Evolutionary conservation across 1,140 invertebrate genomes (phyloP).

Genomic region (Pomacea maculata): DNA sequence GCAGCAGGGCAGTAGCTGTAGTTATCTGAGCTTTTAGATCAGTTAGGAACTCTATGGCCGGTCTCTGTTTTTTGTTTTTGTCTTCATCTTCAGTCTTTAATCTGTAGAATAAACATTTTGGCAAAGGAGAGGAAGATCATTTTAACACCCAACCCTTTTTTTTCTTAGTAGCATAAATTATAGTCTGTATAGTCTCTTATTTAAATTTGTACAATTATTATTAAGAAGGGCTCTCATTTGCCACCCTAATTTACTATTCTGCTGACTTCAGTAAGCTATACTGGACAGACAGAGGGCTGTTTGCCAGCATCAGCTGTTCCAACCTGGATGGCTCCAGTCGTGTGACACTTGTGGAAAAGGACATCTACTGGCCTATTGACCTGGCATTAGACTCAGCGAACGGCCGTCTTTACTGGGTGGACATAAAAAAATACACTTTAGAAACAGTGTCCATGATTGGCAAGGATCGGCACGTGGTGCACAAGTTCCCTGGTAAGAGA

Average conservation of each 20-base stretch:
- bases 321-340: constrained; percentile 95
- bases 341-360: constrained; percentile 79
- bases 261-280: constrained; percentile 53
- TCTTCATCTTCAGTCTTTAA: background rate
- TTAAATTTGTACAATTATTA: too few relatives aligned
- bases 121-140: too few relatives aligned
- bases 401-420: constrained; percentile 92
- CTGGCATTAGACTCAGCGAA: constrained; percentile 86
- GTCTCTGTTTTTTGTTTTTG: background rate
- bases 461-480: constrained; percentile 66
- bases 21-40: background rate
- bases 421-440: constrained; percentile 91
- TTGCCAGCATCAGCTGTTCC: constrained; percentile 87
- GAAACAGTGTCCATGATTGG: constrained; percentile 87
- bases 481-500: constrained; percentile 43
- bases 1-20: background rate
- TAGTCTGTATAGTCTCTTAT: too few relatives aligned
- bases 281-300: constrained; percentile 67
- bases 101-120: background rate
- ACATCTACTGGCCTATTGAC: constrained; percentile 85
- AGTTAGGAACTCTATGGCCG: background rate
- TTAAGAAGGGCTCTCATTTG: too few relatives aligned
- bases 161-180: too few relatives aligned
- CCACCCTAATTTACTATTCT: too few relatives aligned
- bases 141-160: too few relatives aligned